Evolutionary conservation across 2,888 invertebrate genomes (phyloP).

Genomic region (Venusia cambrica): DNA sequence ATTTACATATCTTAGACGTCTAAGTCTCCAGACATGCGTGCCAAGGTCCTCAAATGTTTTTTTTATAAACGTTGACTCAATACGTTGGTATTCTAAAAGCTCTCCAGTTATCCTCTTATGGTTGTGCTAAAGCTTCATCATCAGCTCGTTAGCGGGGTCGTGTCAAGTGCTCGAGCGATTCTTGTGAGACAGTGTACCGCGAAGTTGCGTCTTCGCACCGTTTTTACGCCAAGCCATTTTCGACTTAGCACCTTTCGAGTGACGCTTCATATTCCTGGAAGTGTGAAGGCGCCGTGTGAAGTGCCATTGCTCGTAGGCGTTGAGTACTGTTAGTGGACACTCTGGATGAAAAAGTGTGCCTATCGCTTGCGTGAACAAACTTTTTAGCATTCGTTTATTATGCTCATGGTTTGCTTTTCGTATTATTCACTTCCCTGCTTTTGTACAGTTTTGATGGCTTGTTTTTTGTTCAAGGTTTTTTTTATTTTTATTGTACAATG

Average conservation of each 20-base stretch:
- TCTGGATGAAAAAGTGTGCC: constrained; percentile 42
- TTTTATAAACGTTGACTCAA: constrained; percentile 15
- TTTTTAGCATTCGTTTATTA: too few relatives aligned
- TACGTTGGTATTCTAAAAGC: constrained; percentile 23
- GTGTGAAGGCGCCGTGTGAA: constrained; percentile 17
- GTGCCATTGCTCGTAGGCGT: constrained; percentile 51
- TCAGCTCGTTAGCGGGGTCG: constrained; percentile 54
- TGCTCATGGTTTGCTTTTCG: too few relatives aligned
- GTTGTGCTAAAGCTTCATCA: constrained; percentile 47
- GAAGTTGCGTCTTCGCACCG: constrained; percentile 23
- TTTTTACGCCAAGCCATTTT: constrained; percentile 21
- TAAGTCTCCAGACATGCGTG: too few relatives aligned
- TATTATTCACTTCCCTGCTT: too few relatives aligned
- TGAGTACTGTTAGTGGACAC: constrained; percentile 53
- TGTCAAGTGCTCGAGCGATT: constrained; percentile 47
- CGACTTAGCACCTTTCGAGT: constrained; percentile 15
- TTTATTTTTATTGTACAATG: too few relatives aligned
- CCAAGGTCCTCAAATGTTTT: constrained; percentile 3
- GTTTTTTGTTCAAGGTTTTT: too few relatives aligned
- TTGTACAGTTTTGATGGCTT: too few relatives aligned
- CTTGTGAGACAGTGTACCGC: constrained; percentile 30
- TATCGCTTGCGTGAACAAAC: too few relatives aligned
- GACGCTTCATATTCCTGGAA: constrained; percentile 21
- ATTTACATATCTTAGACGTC: too few relatives aligned
- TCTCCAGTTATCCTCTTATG: constrained; percentile 38